These are phyloP conservation scores for Falco berigora DNA, from an alignment of 2,797 vertebrate genomes.

Conservation along the genomic window DNA sequence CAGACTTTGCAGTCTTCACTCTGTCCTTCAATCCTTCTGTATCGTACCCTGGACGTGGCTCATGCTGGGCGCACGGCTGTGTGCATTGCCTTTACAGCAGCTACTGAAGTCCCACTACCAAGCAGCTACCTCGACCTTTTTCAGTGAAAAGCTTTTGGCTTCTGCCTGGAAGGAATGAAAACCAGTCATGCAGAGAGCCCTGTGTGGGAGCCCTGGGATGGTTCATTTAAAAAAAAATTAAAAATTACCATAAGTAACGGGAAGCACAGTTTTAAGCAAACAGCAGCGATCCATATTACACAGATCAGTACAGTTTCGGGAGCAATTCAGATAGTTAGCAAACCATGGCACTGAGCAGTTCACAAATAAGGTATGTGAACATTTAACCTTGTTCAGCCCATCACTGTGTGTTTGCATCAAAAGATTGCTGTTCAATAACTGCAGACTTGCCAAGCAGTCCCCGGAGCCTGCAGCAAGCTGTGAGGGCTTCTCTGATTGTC, in stretches of 20 bases:
- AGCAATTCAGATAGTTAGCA: not conserved
- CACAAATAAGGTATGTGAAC: not conserved
- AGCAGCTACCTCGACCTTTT: not conserved
- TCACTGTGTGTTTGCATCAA: conserved; percentile 24
- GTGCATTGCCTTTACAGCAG: not conserved
- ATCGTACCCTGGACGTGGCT: not conserved
- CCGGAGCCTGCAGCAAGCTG: conserved; percentile 17
- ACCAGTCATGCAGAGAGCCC: not conserved
- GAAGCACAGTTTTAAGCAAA: not conserved
- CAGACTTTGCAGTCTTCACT: not conserved
- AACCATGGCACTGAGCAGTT: not conserved
- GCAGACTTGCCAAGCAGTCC: conserved; percentile 21
- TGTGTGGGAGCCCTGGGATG: not conserved
- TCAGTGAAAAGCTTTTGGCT: not conserved
- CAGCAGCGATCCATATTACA: not conserved
- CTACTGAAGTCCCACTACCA: not conserved
- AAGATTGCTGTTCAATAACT: conserved; percentile 17
- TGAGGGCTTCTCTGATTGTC: conserved; percentile 22
- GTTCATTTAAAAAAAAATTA: not conserved
- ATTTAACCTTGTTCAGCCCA: not conserved
- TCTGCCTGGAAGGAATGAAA: not conserved
- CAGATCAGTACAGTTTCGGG: not conserved
- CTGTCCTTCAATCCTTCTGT: not conserved
- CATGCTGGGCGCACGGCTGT: not conserved
- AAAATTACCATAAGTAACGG: not conserved